Evolutionary conservation across 2,888 invertebrate genomes (phyloP), one percentile per base, ranked within the genome.

Genomic region (Vanessa cardui): DNA sequence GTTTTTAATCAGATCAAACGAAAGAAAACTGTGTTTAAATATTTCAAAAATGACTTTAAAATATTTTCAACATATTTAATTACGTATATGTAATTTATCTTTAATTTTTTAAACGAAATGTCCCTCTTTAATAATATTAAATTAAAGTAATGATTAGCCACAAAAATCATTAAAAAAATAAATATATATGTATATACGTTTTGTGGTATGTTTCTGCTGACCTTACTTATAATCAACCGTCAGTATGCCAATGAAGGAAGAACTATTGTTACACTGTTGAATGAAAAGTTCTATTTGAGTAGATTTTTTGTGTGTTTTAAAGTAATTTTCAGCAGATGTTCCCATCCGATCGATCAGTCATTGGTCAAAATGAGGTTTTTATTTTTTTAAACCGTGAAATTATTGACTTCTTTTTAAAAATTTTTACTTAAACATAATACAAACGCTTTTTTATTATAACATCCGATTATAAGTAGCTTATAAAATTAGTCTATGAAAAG

Each of bases 231-330:
- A 90, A 92, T 92, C 92, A 92, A 90, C 87, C 85, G 88, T 84
- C 89, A 89, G 88, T 88, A 88, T 88, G 89, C 90, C 91, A 92
- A 92, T 92, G 91, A 91, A 92, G 89, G 90, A 90, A 89, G 88
- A 86, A 78, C 92, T 84, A 90, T 92, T 92, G 92, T 92, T 91
- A 81, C 83, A 82, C 83, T 83, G 85, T 86, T 92, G 90, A 92
- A 92, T 92, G 92, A 92, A 92, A 92, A 92, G 83, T 89, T 86
- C 90, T 88, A 91, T 92, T 90, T 91, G 87, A 89, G 89, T 88
- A 86, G 85, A 82, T 80, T 89, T 91, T 88, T 89, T 87, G 81
- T 81, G 80, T 82, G 67, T 87, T 88, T 87, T 85, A 81, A 88
- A 88, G 87, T 85, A 86, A 89, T 90, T 91, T 92, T 90, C 89